Evolutionary conservation across 2,113 vertebrate genomes (phyloP).

Genomic region (Naja naja): DNA sequence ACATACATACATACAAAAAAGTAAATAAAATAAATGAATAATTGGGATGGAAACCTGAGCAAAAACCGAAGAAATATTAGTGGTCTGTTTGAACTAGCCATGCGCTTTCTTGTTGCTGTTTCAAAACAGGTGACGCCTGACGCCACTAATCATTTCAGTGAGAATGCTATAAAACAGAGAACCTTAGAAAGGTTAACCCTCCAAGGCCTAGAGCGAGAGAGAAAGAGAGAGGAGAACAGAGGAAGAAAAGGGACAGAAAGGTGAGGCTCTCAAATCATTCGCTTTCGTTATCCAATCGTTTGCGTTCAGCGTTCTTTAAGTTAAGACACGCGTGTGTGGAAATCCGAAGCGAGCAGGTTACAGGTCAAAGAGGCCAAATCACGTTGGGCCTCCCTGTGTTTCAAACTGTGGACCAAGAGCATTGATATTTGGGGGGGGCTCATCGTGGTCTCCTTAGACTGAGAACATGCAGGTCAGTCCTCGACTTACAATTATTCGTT

Average conservation of each 20-base stretch:
- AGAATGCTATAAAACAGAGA: constrained; percentile 65
- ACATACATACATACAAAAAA: too few species aligned
- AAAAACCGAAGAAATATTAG: background rate
- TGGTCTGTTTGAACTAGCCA: background rate
- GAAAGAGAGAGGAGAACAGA: constrained; percentile 60
- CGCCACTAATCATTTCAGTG: constrained; percentile 69
- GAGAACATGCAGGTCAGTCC: background rate
- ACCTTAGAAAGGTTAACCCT: constrained; percentile 72
- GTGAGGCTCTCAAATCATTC: constrained; percentile 55
- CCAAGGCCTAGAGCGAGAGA: constrained; percentile 68
- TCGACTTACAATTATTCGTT: background rate
- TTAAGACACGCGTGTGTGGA: too few species aligned
- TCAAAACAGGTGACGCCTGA: constrained; percentile 70
- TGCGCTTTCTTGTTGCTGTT: constrained; percentile 56
- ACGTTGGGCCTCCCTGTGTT: background rate
- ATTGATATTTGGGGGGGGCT: background rate
- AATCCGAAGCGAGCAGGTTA: background rate
- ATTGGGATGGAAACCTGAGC: background rate
- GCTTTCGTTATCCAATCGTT: constrained; percentile 15
- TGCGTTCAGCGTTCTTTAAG: background rate
- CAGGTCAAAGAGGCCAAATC: background rate
- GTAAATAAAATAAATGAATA: too few species aligned
- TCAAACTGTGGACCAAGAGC: background rate
- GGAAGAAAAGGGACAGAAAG: constrained; percentile 67
- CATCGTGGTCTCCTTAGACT: background rate